A percentile compares a stretch with the other conserved stretches of the same genome.
These are phyloP conservation scores for Genyomyrus donnyi DNA, from an alignment of 2,113 vertebrate species.

Conservation along the genomic window DNA sequence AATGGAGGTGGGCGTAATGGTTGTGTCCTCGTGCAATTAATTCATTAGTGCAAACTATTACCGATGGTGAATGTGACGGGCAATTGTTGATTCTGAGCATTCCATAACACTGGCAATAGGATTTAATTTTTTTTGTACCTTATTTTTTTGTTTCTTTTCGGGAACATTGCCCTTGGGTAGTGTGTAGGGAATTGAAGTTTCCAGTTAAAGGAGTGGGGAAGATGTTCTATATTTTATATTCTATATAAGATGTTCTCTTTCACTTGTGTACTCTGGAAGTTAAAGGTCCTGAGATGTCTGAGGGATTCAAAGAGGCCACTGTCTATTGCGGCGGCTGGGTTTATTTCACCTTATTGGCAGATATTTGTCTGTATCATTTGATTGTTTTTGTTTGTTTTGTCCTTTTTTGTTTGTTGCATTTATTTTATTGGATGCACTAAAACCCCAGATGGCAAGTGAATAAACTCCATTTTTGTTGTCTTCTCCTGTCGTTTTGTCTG, in stretches of 20 bases:
- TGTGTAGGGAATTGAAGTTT: neutral
- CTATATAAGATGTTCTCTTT: too few species aligned
- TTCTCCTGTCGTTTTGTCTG: neutral
- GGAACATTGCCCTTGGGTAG: neutral
- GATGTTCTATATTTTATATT: too few species aligned
- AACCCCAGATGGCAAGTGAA: neutral
- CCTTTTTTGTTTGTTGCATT: neutral
- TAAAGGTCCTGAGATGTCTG: neutral
- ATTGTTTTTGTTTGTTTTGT: neutral
- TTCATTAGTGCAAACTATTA: neutral
- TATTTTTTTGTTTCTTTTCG: neutral
- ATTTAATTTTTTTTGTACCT: neutral
- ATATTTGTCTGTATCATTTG: neutral
- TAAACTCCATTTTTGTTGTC: neutral
- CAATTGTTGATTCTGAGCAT: neutral
- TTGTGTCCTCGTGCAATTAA: neutral
- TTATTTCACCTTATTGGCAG: neutral
- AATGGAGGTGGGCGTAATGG: neutral
- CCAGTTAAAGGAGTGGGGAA: neutral
- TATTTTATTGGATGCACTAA: neutral
- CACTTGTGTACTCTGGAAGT: neutral
- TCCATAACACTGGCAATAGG: neutral
- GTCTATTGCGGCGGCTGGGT: neutral
- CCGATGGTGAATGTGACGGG: neutral
- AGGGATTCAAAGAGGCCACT: neutral